phyloP scores from a whole-genome alignment of 2,797 vertebrate genomes.

The Diplodus puntazzo region DNA sequence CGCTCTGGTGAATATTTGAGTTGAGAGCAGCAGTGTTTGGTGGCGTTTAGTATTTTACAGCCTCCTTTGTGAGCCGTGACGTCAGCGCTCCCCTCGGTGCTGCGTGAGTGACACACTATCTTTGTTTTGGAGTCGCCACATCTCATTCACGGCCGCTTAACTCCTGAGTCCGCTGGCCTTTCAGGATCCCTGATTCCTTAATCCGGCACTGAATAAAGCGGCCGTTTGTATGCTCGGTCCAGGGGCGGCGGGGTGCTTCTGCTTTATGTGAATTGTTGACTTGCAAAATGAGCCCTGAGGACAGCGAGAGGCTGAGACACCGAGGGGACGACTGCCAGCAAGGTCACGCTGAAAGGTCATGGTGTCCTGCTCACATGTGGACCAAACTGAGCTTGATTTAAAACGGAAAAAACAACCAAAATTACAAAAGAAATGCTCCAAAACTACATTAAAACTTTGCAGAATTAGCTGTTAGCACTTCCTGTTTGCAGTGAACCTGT shows the following conservation, averaged over 20 bases:
- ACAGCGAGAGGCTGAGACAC: slow-evolving; percentile 20
- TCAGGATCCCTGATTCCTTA: slow-evolving; percentile 70
- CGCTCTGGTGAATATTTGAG: slow-evolving; percentile 26
- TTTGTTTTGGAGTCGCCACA: slow-evolving; percentile 73
- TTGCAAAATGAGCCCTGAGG: slow-evolving; percentile 64
- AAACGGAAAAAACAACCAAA: no score
- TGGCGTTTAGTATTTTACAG: slow-evolving; percentile 41
- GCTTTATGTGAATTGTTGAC: slow-evolving; percentile 67
- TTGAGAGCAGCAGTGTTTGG: not conserved
- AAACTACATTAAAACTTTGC: no score
- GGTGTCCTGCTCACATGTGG: slow-evolving; percentile 23
- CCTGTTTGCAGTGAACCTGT: no score
- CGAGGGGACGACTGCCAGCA: slow-evolving; percentile 29
- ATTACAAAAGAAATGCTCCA: no score
- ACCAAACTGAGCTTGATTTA: not conserved
- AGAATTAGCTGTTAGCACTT: no score
- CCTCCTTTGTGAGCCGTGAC: slow-evolving; percentile 63
- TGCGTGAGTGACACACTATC: slow-evolving; percentile 65
- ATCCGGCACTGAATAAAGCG: slow-evolving; percentile 72
- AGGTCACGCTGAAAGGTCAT: slow-evolving; percentile 62
- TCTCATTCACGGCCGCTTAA: slow-evolving; percentile 79
- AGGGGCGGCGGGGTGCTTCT: slow-evolving; percentile 32
- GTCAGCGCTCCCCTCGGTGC: slow-evolving; percentile 54
- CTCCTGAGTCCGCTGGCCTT: slow-evolving; percentile 64
- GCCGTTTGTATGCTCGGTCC: slow-evolving; percentile 53